Percentiles rank a stretch among this genome's conserved stretches.
Conservation (phyloP, 2,797 vertebrate genomes). For the Labroides dimidiatus region DNA sequence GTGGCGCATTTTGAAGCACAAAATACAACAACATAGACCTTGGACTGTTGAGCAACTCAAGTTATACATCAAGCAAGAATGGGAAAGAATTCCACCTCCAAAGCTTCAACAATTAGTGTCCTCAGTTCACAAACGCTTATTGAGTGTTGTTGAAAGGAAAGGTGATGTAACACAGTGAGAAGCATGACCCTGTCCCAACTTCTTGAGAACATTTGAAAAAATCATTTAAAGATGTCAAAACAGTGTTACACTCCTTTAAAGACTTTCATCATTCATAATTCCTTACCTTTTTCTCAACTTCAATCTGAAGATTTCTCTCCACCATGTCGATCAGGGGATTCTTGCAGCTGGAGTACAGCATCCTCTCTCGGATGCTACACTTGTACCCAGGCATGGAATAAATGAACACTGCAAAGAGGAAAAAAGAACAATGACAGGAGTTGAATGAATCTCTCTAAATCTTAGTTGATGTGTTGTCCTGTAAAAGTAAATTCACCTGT, state of each 20-base stretch:
- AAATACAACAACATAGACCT: no score
- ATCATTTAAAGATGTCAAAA: background rate
- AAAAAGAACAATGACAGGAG: background rate
- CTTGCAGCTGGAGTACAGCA: conserved; percentile 99
- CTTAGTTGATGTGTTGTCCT: no score
- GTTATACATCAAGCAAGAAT: no score
- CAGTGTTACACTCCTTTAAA: background rate
- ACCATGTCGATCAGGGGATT: conserved; percentile 92
- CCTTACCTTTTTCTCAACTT: conserved; percentile 92
- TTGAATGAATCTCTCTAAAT: background rate
- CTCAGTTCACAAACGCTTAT: no score
- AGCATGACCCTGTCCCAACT: no score
- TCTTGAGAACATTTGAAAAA: no score
- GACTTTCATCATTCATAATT: background rate
- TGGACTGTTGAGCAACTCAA: no score
- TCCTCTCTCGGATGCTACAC: conserved; percentile 96
- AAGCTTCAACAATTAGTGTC: no score
- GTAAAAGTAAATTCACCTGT: conserved; percentile 84
- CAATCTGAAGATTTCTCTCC: conserved; percentile 89
- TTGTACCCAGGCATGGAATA: conserved; percentile 98
- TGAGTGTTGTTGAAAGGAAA: no score
- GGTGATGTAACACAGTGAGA: no score
- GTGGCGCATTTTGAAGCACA: no score
- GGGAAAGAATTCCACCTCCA: no score
- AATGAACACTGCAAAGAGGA: conserved; percentile 90